These are phyloP conservation scores for Drosophila subpulchrella DNA, from an alignment of 1,140 invertebrate genomes.

Conservation along the genomic window DNA sequence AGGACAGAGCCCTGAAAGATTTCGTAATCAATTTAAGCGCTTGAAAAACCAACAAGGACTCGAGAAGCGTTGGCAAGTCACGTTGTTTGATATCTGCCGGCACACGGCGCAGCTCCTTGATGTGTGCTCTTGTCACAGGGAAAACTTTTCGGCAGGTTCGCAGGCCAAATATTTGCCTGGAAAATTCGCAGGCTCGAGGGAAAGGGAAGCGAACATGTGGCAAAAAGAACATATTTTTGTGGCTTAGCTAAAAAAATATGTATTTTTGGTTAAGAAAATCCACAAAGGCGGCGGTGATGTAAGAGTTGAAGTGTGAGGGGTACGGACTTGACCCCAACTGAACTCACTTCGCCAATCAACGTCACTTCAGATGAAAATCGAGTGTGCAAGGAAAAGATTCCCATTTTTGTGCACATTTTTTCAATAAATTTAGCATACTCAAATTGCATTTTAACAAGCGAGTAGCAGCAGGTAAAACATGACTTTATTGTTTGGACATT, in stretches of 20 bases:
- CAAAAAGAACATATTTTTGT: slow-evolving; percentile 24
- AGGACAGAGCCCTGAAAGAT: background rate
- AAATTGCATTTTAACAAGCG: slow-evolving; percentile 17
- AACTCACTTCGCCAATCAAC: slow-evolving; percentile 31
- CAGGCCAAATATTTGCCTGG: slow-evolving; percentile 35
- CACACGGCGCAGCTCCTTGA: slow-evolving; percentile 12
- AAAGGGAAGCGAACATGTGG: background rate
- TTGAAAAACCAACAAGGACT: slow-evolving; percentile 44
- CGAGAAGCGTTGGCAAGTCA: slow-evolving; percentile 40
- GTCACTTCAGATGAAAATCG: slow-evolving; percentile 30
- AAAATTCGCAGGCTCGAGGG: slow-evolving; percentile 1
- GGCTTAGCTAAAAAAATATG: slow-evolving; percentile 24
- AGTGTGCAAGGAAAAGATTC: slow-evolving; percentile 1
- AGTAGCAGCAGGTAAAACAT: background rate
- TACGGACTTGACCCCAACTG: slow-evolving; percentile 29
- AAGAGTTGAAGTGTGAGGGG: slow-evolving; percentile 15
- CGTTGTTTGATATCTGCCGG: slow-evolving; percentile 34
- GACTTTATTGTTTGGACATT: background rate
- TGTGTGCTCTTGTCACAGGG: slow-evolving; percentile 22
- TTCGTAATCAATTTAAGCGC: slow-evolving; percentile 50
- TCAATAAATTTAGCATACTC: slow-evolving; percentile 6
- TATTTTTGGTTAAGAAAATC: slow-evolving; percentile 6
- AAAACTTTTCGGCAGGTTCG: slow-evolving; percentile 32
- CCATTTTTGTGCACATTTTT: slow-evolving; percentile 11
- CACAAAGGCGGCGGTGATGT: slow-evolving; percentile 20